phyloP scores from a whole-genome alignment of 2,797 vertebrate species.

The Argentina silus region DNA sequence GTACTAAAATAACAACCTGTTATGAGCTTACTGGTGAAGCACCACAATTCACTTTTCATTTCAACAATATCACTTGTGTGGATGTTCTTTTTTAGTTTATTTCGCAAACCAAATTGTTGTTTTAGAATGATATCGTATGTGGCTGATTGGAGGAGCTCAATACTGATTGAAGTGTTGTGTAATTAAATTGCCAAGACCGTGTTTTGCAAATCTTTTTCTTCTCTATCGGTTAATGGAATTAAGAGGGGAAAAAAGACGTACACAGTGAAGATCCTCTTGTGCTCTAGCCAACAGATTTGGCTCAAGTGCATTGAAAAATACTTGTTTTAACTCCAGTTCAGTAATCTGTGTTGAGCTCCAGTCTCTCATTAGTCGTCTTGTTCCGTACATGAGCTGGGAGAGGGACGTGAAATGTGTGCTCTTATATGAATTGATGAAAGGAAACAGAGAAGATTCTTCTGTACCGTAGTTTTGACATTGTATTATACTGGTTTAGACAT shows the following conservation, averaged over 20 bases:
- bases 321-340: background rate
- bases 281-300: constrained; percentile 2
- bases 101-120: too few species aligned
- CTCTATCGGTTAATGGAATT: background rate
- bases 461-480: too few species aligned
- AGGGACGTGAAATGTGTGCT: too few species aligned
- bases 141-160: background rate
- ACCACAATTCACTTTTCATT: too few species aligned
- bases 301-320: background rate
- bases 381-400: too few species aligned
- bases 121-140: background rate
- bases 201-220: background rate
- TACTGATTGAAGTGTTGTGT: background rate
- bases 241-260: background rate
- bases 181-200: background rate
- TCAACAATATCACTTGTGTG: too few species aligned
- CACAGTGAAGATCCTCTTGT: background rate
- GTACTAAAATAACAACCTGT: too few species aligned
- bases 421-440: too few species aligned
- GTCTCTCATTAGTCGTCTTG: background rate
- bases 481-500: too few species aligned
- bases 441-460: too few species aligned
- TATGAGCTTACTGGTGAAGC: too few species aligned
- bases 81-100: too few species aligned
- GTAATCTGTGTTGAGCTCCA: constrained; percentile 9